phyloP scores from a whole-genome alignment of 2,888 invertebrate species.

The Caenorhabditis sp. region DNA sequence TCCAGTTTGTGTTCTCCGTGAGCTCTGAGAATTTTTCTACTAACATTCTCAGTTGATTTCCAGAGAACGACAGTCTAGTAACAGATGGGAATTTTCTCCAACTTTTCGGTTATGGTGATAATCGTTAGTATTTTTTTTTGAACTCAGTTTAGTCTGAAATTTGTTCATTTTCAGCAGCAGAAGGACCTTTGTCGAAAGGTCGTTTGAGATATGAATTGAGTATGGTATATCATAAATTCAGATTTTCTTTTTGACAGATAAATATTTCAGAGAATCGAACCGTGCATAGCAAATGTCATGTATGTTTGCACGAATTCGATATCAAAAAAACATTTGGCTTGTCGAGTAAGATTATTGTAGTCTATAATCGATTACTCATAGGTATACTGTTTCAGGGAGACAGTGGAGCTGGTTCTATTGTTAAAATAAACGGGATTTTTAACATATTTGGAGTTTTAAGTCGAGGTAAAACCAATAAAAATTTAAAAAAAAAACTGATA shows the following conservation, averaged over 20 bases:
- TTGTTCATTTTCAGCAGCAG: conserved; percentile 4
- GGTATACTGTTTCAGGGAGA: conserved; percentile 11
- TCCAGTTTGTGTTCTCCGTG: conserved; percentile 9
- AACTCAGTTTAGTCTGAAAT: neutral
- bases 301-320: neutral
- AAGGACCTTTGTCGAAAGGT: conserved; percentile 3
- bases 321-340: conserved; percentile 10
- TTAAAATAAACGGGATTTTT: conserved; percentile 6
- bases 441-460: conserved; percentile 19
- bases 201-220: conserved; percentile 12
- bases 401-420: conserved; percentile 23
- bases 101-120: conserved; percentile 16
- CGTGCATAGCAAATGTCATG: neutral
- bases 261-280: conserved; percentile 1
- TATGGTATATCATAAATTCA: conserved; percentile 3
- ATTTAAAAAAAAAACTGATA: too few species aligned
- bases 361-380: neutral
- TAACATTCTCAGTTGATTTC: neutral
- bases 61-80: neutral
- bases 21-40: neutral
- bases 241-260: neutral
- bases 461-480: too few species aligned
- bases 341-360: conserved; percentile 1
- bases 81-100: neutral
- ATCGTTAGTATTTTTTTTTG: conserved; percentile 15